Conservation (phyloP, 2,113 vertebrate genomes). For the Toxotes chatareus region DNA sequence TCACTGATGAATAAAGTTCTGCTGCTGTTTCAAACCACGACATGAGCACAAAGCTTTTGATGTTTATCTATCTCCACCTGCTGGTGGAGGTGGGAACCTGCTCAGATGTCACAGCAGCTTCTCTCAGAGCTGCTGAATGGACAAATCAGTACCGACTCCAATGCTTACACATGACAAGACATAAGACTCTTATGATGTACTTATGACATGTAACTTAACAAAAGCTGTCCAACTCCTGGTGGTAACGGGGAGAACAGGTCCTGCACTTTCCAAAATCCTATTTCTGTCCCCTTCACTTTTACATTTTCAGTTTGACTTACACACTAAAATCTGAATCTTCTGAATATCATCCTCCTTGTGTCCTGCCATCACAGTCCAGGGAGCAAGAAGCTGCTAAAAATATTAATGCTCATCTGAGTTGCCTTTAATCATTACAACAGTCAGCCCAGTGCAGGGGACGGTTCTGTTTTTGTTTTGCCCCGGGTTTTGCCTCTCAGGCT, state of each 20-base stretch:
- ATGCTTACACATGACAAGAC: not conserved
- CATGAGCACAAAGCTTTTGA: not conserved
- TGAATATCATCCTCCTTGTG: no score
- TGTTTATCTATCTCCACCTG: constrained; percentile 63
- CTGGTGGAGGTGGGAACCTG: constrained; percentile 52
- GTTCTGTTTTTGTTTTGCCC: no score
- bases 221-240: not conserved
- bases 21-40: not conserved
- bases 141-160: no score
- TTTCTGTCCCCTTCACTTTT: not conserved
- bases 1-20: not conserved
- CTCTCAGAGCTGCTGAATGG: constrained; percentile 30
- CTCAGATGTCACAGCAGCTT: constrained; percentile 34
- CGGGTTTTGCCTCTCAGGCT: no score
- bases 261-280: no score
- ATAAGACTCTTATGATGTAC: not conserved
- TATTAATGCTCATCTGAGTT: not conserved
- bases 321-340: no score
- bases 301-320: no score
- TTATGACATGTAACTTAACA: no score
- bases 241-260: not conserved
- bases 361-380: no score
- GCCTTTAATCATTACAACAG: not conserved
- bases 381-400: no score
- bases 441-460: no score